These are phyloP conservation scores for Poecilia velifera DNA, from an alignment of 2,797 vertebrate species.

Conservation along the genomic window DNA sequence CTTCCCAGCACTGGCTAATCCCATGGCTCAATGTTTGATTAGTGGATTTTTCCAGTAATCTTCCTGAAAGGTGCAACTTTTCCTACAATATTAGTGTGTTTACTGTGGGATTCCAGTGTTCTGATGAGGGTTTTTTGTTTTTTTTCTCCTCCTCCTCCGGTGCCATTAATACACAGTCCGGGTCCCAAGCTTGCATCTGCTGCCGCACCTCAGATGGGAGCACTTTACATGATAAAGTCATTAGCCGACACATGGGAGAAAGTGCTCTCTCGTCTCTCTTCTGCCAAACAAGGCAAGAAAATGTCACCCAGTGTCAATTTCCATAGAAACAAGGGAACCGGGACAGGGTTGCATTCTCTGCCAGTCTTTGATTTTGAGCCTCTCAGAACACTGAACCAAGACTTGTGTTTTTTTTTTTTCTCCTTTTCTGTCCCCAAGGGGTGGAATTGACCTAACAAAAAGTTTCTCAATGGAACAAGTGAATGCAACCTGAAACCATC, in stretches of 20 bases:
- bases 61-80: slow-evolving; percentile 55
- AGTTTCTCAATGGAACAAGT: slow-evolving; percentile 50
- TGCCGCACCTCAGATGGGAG: slow-evolving; percentile 30
- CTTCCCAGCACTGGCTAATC: slow-evolving; percentile 65
- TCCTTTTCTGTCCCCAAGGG: slow-evolving; percentile 40
- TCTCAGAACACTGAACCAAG: slow-evolving; percentile 56
- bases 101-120: slow-evolving; percentile 32
- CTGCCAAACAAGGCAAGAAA: slow-evolving; percentile 72
- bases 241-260: slow-evolving; percentile 55
- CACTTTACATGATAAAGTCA: slow-evolving; percentile 36
- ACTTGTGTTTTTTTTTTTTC: slow-evolving; percentile 26
- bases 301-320: slow-evolving; percentile 78
- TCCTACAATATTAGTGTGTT: slow-evolving; percentile 55
- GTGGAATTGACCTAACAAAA: slow-evolving; percentile 55
- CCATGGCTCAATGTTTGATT: slow-evolving; percentile 63
- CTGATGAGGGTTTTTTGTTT: neutral
- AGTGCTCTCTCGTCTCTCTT: slow-evolving; percentile 49
- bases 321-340: slow-evolving; percentile 78
- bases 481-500: slow-evolving; percentile 65
- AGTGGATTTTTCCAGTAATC: slow-evolving; percentile 67
- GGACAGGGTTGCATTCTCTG: slow-evolving; percentile 63
- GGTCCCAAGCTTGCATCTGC: slow-evolving; percentile 23
- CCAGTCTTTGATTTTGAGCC: slow-evolving; percentile 67
- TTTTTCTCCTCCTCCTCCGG: neutral
- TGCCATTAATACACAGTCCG: slow-evolving; percentile 2